Evolutionary conservation across 2,888 invertebrate genomes (phyloP), one percentile per base, ranked within the genome.

Genomic region (Drosophila acutilabella): DNA sequence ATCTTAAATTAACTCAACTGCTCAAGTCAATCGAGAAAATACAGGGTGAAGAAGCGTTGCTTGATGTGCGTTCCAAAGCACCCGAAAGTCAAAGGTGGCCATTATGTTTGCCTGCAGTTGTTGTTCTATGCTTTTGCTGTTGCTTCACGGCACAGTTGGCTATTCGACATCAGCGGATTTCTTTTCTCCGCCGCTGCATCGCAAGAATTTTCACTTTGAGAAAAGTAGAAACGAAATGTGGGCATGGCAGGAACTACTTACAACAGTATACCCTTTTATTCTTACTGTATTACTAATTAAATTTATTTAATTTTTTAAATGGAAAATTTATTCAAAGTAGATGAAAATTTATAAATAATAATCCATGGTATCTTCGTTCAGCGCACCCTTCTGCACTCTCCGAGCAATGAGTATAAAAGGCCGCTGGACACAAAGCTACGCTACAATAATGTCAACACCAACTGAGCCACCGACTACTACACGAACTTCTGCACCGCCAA

Each of bases 91-190:
- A 48, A 41, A 59, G 71, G 75, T 56, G 56, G 61, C 44, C 54
- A 60, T 53, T 44, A 38, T 59, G 51, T 33, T 58, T 16, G 51
- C n/a, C 36, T 51, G 50, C 20, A 42, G 30, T 48, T 50, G 47
- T 23, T 40, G 56, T n/a, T 57, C 57, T 40, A 40, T 41, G 60
- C 30, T 41, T 47, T 7, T 44, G 51, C 4, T 57, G 70, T 33
- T 41, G 59, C 18, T 45, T 8, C 18, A 52, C 20, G 56, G 57
- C 60, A 58, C 67, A 68, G 78, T 72, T 72, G 65, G 52, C 72
- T 68, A 57, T 84, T 81, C 71, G 69, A 74, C 52, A 72, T 62
- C 67, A 60, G 50, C 64, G 60, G 50, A 36, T 69, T 53, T 50
- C 42, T 40, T 40, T 44, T 53, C 26, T 20, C 53, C 47, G n/a